Evolutionary conservation across 2,113 vertebrate genomes (phyloP).

Genomic region (Mobula hypostoma): DNA sequence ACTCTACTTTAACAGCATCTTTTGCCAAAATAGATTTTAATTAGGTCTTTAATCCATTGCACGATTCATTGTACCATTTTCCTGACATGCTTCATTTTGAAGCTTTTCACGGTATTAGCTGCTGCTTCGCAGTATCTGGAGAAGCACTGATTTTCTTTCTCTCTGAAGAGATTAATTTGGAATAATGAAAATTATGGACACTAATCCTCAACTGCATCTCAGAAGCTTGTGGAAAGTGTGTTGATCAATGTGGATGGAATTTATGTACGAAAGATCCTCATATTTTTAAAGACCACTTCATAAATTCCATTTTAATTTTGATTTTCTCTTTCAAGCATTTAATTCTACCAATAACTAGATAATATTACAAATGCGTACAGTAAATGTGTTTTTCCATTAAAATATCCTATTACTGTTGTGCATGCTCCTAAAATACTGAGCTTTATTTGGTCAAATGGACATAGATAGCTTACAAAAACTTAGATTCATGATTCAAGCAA

Average conservation of each 20-base stretch:
- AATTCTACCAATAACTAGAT: too few relatives aligned
- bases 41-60: background rate
- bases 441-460: background rate
- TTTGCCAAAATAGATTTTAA: background rate
- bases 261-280: background rate
- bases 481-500: too few relatives aligned
- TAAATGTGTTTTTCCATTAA: background rate
- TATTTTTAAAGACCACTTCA: background rate
- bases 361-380: background rate
- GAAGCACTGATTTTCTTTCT: background rate
- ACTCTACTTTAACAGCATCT: background rate
- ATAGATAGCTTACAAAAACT: too few relatives aligned
- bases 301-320: background rate
- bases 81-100: background rate
- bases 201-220: background rate
- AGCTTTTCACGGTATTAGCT: background rate
- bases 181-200: background rate
- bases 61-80: background rate
- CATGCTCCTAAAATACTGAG: background rate
- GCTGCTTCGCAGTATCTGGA: background rate
- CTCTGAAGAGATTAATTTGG: background rate
- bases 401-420: background rate
- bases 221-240: background rate
- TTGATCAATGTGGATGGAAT: background rate
- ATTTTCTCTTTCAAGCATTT: background rate